Conservation (phyloP, 2,888 invertebrate species). For the Drosophila mulleri region DNA sequence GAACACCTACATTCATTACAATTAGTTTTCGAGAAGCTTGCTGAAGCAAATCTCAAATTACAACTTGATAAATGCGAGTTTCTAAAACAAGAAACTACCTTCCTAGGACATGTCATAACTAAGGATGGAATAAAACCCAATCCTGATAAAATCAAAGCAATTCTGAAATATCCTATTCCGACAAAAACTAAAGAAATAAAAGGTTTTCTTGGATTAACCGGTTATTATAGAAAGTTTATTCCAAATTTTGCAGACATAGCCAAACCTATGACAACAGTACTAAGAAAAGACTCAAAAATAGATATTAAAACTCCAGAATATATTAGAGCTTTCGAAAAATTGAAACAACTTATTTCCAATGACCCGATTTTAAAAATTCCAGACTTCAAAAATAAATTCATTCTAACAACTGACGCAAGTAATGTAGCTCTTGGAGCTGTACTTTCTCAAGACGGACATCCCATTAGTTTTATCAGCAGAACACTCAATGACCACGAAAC, state of each 20-base stretch:
- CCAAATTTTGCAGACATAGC: not conserved
- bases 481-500: not conserved
- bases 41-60: too few species aligned
- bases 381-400: not conserved
- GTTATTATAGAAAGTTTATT: not conserved
- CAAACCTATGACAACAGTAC: not conserved
- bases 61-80: too few species aligned
- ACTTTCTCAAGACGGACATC: not conserved
- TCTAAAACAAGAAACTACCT: too few species aligned
- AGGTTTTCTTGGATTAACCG: not conserved
- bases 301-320: conserved; percentile 1
- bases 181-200: too few species aligned
- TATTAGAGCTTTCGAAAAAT: not conserved
- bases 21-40: too few species aligned
- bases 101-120: too few species aligned
- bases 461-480: not conserved
- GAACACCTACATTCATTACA: too few species aligned
- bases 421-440: not conserved
- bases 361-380: not conserved
- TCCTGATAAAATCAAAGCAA: too few species aligned
- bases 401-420: not conserved
- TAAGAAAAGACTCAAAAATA: not conserved
- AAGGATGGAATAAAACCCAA: too few species aligned
- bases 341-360: not conserved
- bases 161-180: too few species aligned